These are phyloP conservation scores for Orthosia gracilis DNA, from an alignment of 2,888 invertebrate genomes.

Conservation along the genomic window DNA sequence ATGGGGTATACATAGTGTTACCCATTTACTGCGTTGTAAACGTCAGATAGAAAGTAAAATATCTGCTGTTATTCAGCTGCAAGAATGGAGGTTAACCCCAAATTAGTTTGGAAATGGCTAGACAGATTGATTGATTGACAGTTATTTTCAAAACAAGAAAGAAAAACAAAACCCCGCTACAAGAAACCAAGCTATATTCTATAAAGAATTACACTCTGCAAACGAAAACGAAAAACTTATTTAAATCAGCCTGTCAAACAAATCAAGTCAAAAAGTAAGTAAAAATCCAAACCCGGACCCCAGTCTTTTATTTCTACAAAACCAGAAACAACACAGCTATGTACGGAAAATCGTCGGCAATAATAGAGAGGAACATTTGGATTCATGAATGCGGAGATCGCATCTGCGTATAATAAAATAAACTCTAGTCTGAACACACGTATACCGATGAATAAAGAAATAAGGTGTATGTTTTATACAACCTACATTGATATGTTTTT, in stretches of 20 bases:
- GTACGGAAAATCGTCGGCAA: conserved; percentile 67
- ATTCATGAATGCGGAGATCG: conserved; percentile 77
- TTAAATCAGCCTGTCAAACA: conserved; percentile 37
- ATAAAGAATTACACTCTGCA: not conserved
- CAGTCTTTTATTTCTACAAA: conserved; percentile 53
- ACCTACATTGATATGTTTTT: conserved; percentile 23
- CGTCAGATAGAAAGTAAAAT: too few species aligned
- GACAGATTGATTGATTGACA: too few species aligned
- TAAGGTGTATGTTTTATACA: conserved; percentile 27
- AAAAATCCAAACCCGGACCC: conserved; percentile 24
- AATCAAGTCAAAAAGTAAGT: conserved; percentile 24
- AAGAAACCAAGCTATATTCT: not conserved
- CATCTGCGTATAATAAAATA: conserved; percentile 69
- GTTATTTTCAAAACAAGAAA: not conserved
- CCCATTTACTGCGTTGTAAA: too few species aligned
- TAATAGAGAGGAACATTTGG: conserved; percentile 76
- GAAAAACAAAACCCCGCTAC: not conserved
- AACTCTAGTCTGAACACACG: conserved; percentile 54
- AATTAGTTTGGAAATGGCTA: too few species aligned
- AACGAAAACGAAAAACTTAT: conserved; percentile 11
- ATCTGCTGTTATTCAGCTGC: too few species aligned
- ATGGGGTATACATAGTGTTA: too few species aligned
- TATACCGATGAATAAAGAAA: conserved; percentile 63
- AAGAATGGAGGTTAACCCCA: too few species aligned
- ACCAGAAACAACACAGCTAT: conserved; percentile 52